A percentile compares a stretch with the other conserved stretches of the same genome.
phyloP scores from a whole-genome alignment of 2,797 vertebrate genomes.

The Scarus forsteni region DNA sequence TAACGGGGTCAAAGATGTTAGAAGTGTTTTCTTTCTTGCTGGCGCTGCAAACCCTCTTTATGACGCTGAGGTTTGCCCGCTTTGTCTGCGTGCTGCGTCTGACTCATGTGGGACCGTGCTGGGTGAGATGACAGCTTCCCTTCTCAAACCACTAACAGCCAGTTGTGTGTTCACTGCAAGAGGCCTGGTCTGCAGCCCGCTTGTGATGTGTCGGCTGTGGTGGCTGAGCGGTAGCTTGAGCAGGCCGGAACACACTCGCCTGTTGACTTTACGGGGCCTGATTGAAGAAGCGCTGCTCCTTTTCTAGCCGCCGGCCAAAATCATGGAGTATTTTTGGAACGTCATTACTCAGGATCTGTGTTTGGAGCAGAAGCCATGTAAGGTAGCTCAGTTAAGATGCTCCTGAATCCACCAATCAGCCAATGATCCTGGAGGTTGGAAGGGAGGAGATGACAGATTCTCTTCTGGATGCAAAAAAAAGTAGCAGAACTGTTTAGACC shows the following conservation, averaged over 20 bases:
- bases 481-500: slow-evolving; percentile 7
- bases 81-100: slow-evolving; percentile 64
- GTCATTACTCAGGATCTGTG: slow-evolving; percentile 45
- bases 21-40: slow-evolving; percentile 24
- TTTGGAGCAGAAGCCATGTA: slow-evolving; percentile 38
- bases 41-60: slow-evolving; percentile 42
- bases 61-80: slow-evolving; percentile 60
- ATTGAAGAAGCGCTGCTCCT: slow-evolving; percentile 51
- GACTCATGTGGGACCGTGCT: slow-evolving; percentile 71
- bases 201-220: slow-evolving; percentile 78
- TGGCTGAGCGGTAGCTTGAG: slow-evolving; percentile 58
- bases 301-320: slow-evolving; percentile 52
- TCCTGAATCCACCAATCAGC: slow-evolving; percentile 34
- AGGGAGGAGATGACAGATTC: slow-evolving; percentile 16
- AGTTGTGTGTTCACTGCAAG: slow-evolving; percentile 74
- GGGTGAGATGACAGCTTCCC: slow-evolving; percentile 76
- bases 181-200: slow-evolving; percentile 74
- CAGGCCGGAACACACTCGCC: slow-evolving; percentile 40
- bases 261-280: slow-evolving; percentile 65
- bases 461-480: slow-evolving; percentile 56
- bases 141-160: slow-evolving; percentile 79
- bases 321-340: slow-evolving; percentile 69
- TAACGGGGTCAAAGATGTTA: background rate
- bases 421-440: slow-evolving; percentile 13
- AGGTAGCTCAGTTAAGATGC: slow-evolving; percentile 21